These are phyloP conservation scores for Plestiodon gilberti DNA, from an alignment of 2,113 vertebrate species.

Conservation along the genomic window DNA sequence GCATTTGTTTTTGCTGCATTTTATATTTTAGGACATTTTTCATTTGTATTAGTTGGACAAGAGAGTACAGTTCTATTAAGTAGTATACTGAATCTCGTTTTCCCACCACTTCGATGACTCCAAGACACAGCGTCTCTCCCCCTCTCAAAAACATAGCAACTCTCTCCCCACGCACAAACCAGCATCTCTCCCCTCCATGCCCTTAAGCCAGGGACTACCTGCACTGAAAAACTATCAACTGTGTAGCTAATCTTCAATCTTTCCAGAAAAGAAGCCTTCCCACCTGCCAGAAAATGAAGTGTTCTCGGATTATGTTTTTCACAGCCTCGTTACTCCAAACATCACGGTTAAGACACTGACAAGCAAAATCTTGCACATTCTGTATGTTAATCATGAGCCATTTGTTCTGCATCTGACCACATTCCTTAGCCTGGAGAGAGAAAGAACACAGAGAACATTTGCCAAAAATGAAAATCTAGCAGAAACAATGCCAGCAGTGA, in stretches of 20 bases:
- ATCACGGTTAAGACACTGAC: constrained; percentile 96
- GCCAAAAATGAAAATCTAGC: constrained; percentile 7
- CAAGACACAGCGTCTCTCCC: too few relatives aligned
- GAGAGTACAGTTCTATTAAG: too few relatives aligned
- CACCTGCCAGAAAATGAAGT: constrained; percentile 99
- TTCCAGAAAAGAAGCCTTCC: not conserved
- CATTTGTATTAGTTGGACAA: too few relatives aligned
- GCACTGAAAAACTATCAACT: not conserved
- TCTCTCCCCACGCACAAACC: too few relatives aligned
- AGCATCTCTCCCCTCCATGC: too few relatives aligned
- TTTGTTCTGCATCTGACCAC: constrained; percentile 96
- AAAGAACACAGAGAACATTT: constrained; percentile 48
- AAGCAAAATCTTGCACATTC: constrained; percentile 97
- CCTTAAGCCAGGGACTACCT: too few relatives aligned
- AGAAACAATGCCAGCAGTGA: constrained; percentile 41
- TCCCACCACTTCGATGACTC: too few relatives aligned
- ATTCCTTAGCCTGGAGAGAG: constrained; percentile 91
- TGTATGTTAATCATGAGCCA: constrained; percentile 99
- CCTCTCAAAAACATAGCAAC: too few relatives aligned
- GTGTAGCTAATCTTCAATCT: not conserved
- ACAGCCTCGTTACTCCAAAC: constrained; percentile 99
- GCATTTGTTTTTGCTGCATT: too few relatives aligned
- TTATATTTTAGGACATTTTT: too few relatives aligned
- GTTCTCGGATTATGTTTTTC: constrained; percentile 94
- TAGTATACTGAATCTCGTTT: too few relatives aligned